Conservation (phyloP, 2,797 vertebrate species). For the Gallinago nigripennis region DNA sequence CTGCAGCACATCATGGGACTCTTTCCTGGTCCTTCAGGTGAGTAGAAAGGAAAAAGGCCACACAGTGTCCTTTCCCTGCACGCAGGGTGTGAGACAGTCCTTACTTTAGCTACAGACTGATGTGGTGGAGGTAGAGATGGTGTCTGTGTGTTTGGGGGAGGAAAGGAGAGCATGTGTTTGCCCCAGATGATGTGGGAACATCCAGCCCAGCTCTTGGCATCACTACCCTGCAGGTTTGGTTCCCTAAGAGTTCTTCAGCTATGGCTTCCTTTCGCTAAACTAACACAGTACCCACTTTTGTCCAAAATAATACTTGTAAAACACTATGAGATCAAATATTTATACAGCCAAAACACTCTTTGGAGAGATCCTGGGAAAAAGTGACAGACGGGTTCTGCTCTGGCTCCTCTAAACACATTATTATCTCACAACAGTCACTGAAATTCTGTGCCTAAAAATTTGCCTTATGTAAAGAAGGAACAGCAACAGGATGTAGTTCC, state of each 20-base stretch:
- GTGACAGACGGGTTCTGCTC: not conserved
- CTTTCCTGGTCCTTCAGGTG: not conserved
- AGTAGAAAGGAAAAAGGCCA: not conserved
- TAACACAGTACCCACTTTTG: not conserved
- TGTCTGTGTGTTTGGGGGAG: accelerated
- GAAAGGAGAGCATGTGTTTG: not conserved
- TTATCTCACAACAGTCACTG: not conserved
- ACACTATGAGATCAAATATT: not conserved
- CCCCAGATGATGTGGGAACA: accelerated
- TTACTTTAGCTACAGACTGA: not conserved
- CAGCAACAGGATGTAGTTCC: not conserved
- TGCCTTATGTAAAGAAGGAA: not conserved
- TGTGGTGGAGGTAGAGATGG: not conserved
- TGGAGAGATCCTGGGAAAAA: not conserved
- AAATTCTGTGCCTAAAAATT: not conserved
- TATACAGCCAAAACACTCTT: not conserved
- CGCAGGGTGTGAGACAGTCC: not conserved
- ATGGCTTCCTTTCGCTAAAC: not conserved
- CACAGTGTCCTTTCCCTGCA: accelerated
- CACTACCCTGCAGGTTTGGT: not conserved
- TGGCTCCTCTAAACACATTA: not conserved
- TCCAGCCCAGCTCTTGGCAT: not conserved
- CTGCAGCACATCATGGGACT: not conserved
- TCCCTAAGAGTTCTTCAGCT: not conserved
- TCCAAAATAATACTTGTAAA: not conserved